Conservation (phyloP, 1,140 invertebrate species). For the Elymnias hypermnestra region DNA sequence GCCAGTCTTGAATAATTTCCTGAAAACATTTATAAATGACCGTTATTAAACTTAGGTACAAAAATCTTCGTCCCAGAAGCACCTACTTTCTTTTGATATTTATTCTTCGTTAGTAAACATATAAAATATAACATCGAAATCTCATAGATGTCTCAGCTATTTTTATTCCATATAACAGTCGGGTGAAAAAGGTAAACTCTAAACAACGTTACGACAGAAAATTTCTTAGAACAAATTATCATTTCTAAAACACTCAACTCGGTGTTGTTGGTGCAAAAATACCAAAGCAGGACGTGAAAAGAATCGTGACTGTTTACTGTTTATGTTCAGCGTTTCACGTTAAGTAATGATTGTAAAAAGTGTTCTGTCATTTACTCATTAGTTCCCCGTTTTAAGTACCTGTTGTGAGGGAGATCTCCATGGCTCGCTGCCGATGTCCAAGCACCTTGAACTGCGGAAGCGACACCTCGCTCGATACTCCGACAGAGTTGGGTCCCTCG, state of each 20-base stretch:
- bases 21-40: conserved; percentile 63
- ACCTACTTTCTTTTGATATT: conserved; percentile 1
- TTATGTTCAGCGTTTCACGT: conserved; percentile 68
- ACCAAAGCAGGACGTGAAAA: conserved; percentile 73
- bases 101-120: conserved; percentile 2
- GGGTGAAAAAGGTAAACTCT: no score
- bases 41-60: not conserved
- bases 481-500: conserved; percentile 93
- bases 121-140: no score
- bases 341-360: conserved; percentile 35
- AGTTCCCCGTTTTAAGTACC: conserved; percentile 78
- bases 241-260: conserved; percentile 54
- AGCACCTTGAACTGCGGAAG: conserved; percentile 96
- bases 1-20: conserved; percentile 98
- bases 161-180: no score
- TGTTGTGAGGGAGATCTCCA: conserved; percentile 94
- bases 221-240: conserved; percentile 20
- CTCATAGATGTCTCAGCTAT: no score
- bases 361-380: conserved; percentile 27
- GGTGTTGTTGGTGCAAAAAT: conserved; percentile 66
- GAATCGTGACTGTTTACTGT: conserved; percentile 66
- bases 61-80: not conserved
- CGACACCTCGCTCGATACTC: conserved; percentile 93
- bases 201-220: not conserved
- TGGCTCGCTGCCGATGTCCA: conserved; percentile 91